A percentile compares a stretch with the other conserved stretches of the same genome.
Conservation (phyloP, 2,797 vertebrate species). For the Catharus ustulatus region DNA sequence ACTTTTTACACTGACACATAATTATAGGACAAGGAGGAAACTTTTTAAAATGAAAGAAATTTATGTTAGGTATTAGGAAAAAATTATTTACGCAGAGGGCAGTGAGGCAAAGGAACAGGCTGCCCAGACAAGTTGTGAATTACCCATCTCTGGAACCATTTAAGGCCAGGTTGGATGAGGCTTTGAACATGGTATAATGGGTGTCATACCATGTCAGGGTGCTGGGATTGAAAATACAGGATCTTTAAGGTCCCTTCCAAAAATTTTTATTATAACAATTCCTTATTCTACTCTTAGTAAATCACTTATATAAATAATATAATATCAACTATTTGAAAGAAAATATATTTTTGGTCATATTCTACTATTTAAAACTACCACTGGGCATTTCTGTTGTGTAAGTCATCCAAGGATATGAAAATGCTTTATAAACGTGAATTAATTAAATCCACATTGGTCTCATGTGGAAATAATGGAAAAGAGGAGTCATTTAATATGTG, state of each 20-base stretch:
- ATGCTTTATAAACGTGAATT: neutral
- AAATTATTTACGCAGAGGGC: neutral
- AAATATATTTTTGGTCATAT: neutral
- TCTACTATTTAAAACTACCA: neutral
- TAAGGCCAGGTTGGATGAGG: neutral
- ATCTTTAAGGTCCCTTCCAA: neutral
- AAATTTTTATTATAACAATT: neutral
- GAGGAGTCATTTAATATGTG: neutral
- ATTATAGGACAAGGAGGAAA: neutral
- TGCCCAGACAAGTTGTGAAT: neutral
- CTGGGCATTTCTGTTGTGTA: neutral
- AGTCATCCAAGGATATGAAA: neutral
- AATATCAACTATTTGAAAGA: neutral
- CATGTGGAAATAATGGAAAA: neutral
- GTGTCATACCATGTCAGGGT: neutral
- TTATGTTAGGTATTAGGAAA: neutral
- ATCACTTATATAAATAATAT: neutral
- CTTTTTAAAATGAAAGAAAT: neutral
- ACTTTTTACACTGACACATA: neutral
- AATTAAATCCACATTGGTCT: conserved; percentile 18
- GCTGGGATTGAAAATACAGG: neutral
- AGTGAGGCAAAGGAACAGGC: neutral
- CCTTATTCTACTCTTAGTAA: neutral
- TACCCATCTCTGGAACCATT: neutral
- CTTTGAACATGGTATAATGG: neutral